Base-by-base conservation (phyloP, 2,888 invertebrate species). In the Chymomyza fuscimana region DNA sequence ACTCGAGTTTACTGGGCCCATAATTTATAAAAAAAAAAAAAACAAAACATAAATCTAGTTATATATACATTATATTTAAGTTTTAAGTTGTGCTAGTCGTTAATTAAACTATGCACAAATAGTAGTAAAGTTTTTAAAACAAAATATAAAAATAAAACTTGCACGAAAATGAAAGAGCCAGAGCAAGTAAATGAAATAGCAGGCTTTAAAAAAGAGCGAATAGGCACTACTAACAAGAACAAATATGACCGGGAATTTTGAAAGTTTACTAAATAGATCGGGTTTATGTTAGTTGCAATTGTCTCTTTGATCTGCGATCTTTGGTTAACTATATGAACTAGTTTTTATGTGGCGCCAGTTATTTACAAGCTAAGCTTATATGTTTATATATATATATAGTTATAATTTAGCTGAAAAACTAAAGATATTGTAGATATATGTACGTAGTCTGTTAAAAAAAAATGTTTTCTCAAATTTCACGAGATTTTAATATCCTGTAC, bases 111-210 rank as follows among this genome's bases (percentile, higher is more conserved):
- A 77, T 64, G 64, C 54, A 19, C 67, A 73, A 65, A 60, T 65
- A 64, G 22, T 66, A 59, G 71, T 70, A 54, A 67, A 58, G 59
- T 62, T 64, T 72, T 77, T 66, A 32, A 63, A 56, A 70, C 60
- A 25, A 5, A 63, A 59, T 46, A 62, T n/a, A 15, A 75, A 62
- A 46, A 71, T 54, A 63, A 40, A 63, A 40, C 40, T 63, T 15
- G 66, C 79, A 77, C 69, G 52, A 69, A 16, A 64, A 12, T 10
- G 75, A 80, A 60, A 70, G 78, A 74, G 78, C 77, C 56, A 67
- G 29, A 25, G 46, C 61, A 15, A 62, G 68, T 73, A 73, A 16
- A 68, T 73, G 40, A 46, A 46, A 46, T 4, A 46, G 40, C 40
- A 46, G 6, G 40, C 40, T 32, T 4, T 7, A 5, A 46, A 25